Percentiles rank a stretch among this genome's conserved stretches.
Conservation (phyloP, 2,888 invertebrate species). For the Eupithecia inturbata region DNA sequence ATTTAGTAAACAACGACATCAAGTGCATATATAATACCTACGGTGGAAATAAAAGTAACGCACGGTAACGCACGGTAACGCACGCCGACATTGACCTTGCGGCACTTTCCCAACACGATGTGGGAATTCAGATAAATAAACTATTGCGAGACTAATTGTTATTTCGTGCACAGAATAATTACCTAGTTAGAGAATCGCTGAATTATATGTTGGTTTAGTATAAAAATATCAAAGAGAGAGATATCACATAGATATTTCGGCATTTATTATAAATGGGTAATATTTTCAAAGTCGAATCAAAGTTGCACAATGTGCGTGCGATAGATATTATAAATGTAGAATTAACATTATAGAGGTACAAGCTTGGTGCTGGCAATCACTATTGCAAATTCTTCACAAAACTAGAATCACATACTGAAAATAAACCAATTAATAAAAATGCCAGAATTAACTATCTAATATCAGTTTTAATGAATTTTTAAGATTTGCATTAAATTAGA, state of each 20-base stretch:
- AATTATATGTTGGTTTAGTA: not conserved
- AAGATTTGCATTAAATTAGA: slow-evolving; percentile 1
- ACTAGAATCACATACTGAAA: not conserved
- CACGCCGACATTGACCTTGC: slow-evolving; percentile 16
- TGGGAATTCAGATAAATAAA: slow-evolving; percentile 4
- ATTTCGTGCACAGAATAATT: not conserved
- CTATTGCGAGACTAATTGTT: slow-evolving; percentile 2
- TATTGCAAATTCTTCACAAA: not conserved
- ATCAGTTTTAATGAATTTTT: slow-evolving; percentile 5
- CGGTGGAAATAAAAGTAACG: no score
- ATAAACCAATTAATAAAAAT: not conserved
- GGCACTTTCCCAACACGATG: slow-evolving; percentile 4
- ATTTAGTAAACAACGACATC: no score
- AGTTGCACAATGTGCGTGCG: no score
- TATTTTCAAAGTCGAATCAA: no score
- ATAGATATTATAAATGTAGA: no score
- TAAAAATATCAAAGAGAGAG: not conserved
- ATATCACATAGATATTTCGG: no score
- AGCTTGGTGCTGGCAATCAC: not conserved
- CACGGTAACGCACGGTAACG: slow-evolving; percentile 1
- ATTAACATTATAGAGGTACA: not conserved
- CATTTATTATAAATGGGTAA: no score
- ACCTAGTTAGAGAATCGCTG: not conserved
- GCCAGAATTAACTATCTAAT: not conserved
- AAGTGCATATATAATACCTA: no score